Conservation (phyloP, 2,797 vertebrate species). For the Morelia viridis region DNA sequence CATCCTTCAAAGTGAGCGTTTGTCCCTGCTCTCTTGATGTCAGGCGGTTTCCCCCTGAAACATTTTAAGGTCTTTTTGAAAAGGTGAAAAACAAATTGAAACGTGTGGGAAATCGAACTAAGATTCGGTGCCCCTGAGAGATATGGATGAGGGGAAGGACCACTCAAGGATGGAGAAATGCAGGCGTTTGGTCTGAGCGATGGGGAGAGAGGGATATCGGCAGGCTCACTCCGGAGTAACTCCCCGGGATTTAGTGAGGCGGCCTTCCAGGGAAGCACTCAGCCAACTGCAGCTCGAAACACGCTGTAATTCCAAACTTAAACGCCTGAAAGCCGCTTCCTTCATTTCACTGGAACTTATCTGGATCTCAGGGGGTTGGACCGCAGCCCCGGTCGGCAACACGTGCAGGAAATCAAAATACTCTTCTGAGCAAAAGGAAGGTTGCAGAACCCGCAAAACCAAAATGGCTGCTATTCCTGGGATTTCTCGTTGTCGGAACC, state of each 20-base stretch:
- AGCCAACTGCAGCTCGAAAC: not conserved
- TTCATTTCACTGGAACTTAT: not conserved
- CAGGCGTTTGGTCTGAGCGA: too few species aligned
- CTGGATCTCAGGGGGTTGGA: not conserved
- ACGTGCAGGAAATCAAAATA: not conserved
- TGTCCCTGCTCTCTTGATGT: conserved; percentile 78
- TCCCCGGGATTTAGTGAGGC: not conserved
- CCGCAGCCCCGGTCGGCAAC: not conserved
- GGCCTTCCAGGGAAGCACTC: too few species aligned
- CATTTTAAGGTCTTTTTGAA: not conserved
- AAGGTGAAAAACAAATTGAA: conserved; percentile 72
- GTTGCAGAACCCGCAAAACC: not conserved
- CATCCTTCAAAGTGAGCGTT: conserved; percentile 78
- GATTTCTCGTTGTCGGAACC: not conserved
- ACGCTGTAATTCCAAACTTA: not conserved
- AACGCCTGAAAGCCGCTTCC: too few species aligned
- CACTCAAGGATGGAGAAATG: not conserved
- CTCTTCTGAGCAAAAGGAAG: not conserved
- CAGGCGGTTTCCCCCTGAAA: conserved; percentile 80
- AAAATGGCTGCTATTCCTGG: not conserved
- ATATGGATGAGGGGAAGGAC: not conserved
- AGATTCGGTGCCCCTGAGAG: not conserved
- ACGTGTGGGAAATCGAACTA: conserved; percentile 59
- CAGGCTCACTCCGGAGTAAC: not conserved
- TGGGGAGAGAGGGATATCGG: not conserved